Percentiles rank a stretch among this genome's conserved stretches.
These are phyloP conservation scores for Phenganax marumi DNA, from an alignment of 92 coral and sea anemone genomes.

Conservation along the genomic window DNA sequence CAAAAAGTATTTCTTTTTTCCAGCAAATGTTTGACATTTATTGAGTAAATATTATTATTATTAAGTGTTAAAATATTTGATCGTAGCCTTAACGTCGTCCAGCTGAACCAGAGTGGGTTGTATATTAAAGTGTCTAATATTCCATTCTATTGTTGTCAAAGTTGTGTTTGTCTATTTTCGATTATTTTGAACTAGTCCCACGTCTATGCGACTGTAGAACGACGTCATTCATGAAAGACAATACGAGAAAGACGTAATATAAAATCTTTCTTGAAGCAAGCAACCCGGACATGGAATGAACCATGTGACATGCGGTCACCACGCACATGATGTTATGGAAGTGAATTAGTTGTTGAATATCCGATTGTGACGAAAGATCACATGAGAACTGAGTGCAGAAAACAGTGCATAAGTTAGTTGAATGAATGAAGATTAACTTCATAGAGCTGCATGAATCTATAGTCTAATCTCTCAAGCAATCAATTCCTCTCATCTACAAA, in stretches of 20 bases:
- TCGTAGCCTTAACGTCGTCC: too few relatives aligned
- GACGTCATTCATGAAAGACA: constrained; percentile 14
- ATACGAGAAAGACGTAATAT: constrained; percentile 6
- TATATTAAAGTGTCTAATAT: not conserved
- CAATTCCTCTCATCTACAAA: not conserved
- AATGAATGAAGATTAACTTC: too few relatives aligned
- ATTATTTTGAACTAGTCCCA: not conserved
- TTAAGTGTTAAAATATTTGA: too few relatives aligned
- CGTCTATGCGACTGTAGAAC: not conserved
- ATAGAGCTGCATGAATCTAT: too few relatives aligned
- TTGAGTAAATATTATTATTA: too few relatives aligned
- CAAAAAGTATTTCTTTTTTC: too few relatives aligned
- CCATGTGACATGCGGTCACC: not conserved
- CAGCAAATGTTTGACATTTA: too few relatives aligned
- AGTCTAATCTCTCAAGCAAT: too few relatives aligned
- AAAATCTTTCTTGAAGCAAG: not conserved
- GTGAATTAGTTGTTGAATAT: not conserved
- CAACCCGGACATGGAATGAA: not conserved
- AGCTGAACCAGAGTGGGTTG: too few relatives aligned
- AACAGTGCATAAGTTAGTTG: too few relatives aligned
- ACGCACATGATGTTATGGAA: not conserved
- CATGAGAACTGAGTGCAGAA: too few relatives aligned
- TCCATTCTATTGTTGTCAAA: not conserved
- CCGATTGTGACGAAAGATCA: too few relatives aligned
- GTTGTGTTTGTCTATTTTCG: not conserved